phyloP scores from a whole-genome alignment of 2,113 vertebrate genomes.

The Rostratula benghalensis region DNA sequence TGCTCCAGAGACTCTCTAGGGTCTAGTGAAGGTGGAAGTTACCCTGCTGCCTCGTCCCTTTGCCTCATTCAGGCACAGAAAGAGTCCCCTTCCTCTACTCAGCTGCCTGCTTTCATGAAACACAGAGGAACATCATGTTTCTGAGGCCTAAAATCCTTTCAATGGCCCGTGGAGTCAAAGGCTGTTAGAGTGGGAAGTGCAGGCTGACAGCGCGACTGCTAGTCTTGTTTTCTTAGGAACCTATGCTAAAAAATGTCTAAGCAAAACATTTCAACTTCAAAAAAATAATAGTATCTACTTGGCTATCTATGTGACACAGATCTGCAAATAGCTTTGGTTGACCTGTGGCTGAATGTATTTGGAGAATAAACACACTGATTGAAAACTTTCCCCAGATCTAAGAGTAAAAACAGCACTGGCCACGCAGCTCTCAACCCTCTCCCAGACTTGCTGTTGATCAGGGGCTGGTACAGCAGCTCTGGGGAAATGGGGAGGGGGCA shows the following conservation, averaged over 20 bases:
- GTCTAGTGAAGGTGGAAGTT: neutral
- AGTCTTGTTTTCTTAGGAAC: slow-evolving; percentile 62
- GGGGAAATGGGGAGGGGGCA: neutral
- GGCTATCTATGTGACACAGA: slow-evolving; percentile 29
- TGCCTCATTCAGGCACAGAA: neutral
- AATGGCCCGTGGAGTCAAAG: neutral
- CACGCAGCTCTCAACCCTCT: neutral
- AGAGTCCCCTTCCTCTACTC: neutral
- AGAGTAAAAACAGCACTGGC: neutral
- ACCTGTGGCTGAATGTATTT: slow-evolving; percentile 52
- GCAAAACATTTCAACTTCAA: slow-evolving; percentile 57
- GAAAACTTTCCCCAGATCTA: slow-evolving; percentile 40
- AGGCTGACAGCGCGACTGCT: neutral
- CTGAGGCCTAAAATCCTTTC: slow-evolving; percentile 6
- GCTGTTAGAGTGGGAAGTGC: slow-evolving; percentile 34
- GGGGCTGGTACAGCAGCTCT: neutral
- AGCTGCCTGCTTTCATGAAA: neutral
- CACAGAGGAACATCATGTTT: neutral
- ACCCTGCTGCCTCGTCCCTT: neutral
- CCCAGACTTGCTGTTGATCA: neutral
- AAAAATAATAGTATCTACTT: slow-evolving; percentile 43
- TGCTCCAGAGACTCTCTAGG: neutral
- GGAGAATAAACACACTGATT: slow-evolving; percentile 53
- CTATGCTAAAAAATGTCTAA: slow-evolving; percentile 36
- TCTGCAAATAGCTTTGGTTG: slow-evolving; percentile 49